Conservation (phyloP, 2,797 vertebrate genomes). For the Mergus octosetaceus region DNA sequence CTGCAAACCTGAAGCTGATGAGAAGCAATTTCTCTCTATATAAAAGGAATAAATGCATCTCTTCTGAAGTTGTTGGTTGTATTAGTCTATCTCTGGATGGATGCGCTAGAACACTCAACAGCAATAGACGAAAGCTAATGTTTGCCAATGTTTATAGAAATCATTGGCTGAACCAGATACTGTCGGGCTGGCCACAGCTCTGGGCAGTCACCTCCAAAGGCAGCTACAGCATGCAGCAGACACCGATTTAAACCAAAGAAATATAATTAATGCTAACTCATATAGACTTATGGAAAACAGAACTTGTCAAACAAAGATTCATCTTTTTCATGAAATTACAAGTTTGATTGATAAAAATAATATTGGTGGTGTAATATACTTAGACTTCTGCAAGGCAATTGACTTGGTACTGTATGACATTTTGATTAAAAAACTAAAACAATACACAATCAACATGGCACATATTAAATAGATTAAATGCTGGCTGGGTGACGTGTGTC, state of each 20-base stretch:
- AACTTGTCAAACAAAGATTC: neutral
- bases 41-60: neutral
- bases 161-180: neutral
- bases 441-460: neutral
- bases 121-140: neutral
- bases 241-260: neutral
- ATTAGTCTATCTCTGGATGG: neutral
- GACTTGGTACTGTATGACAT: neutral
- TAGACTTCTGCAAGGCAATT: neutral
- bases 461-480: slow-evolving; percentile 37
- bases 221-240: neutral
- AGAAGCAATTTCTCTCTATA: neutral
- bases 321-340: neutral
- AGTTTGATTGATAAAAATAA: slow-evolving; percentile 8
- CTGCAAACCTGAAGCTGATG: slow-evolving; percentile 1
- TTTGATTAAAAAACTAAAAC: slow-evolving; percentile 17
- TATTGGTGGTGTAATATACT: neutral
- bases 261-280: neutral
- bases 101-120: neutral
- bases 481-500: slow-evolving; percentile 27
- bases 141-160: neutral
- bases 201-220: neutral
- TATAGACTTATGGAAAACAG: neutral
- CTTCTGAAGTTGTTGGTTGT: neutral
- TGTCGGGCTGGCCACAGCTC: neutral